Conservation (phyloP, 1,140 invertebrate genomes). For the Babylonia areolata region DNA sequence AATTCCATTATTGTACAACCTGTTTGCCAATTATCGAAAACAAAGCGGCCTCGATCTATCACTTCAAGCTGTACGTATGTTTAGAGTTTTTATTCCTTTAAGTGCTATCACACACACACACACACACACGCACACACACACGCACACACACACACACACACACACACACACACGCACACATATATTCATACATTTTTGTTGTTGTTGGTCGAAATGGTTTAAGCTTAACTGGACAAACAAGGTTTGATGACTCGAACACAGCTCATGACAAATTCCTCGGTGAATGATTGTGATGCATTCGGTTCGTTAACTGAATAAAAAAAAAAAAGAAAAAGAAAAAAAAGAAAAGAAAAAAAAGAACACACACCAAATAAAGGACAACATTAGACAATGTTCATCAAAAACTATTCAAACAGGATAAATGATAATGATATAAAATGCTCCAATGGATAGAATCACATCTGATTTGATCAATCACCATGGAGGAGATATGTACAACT, state of each 20-base stretch:
- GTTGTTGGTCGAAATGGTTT: background rate
- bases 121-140: background rate
- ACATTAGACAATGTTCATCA: no score
- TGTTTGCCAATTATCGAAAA: no score
- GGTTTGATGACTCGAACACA: background rate
- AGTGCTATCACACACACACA: background rate
- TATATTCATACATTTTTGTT: background rate
- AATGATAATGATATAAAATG: no score
- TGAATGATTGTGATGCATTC: no score
- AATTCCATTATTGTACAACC: no score
- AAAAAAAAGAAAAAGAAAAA: background rate
- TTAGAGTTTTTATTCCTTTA: background rate
- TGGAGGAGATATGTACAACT: no score
- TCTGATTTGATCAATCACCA: no score
- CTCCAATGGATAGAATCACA: no score
- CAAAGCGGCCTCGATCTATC: no score
- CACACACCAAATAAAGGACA: no score
- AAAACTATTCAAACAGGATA: no score
- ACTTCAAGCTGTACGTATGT: background rate
- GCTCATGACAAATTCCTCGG: background rate
- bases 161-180: conserved; percentile 6
- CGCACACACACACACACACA: background rate
- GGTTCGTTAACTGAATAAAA: no score
- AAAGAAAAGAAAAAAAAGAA: background rate
- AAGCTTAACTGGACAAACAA: background rate